phyloP scores from a whole-genome alignment of 1,140 invertebrate species.

The Geopemphigus sp. region DNA sequence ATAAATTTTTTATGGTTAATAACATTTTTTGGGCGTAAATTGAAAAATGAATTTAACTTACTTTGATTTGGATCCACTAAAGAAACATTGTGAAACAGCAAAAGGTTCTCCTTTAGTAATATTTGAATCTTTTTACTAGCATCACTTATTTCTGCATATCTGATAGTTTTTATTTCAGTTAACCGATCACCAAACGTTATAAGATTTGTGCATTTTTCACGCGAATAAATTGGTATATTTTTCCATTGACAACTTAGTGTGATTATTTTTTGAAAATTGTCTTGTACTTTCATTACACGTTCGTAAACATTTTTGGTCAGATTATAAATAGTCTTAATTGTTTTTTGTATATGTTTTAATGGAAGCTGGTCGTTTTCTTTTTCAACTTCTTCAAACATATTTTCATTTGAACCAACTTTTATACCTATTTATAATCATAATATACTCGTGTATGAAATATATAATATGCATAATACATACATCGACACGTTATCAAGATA shows the following conservation, averaged over 20 bases:
- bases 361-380: not conserved
- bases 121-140: slow-evolving; percentile 61
- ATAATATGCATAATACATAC: not conserved
- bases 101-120: slow-evolving; percentile 66
- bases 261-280: slow-evolving; percentile 25
- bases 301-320: slow-evolving; percentile 37
- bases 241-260: slow-evolving; percentile 42
- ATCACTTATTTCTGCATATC: slow-evolving; percentile 62
- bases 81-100: slow-evolving; percentile 61
- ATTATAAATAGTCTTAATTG: slow-evolving; percentile 25
- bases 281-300: slow-evolving; percentile 26
- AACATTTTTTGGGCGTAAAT: not conserved
- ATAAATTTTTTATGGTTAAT: not conserved
- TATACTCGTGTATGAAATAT: not conserved
- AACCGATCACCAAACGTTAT: not conserved
- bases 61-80: slow-evolving; percentile 52
- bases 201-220: slow-evolving; percentile 27
- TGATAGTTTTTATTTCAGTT: slow-evolving; percentile 19
- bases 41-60: slow-evolving; percentile 8
- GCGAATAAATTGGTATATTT: slow-evolving; percentile 7
- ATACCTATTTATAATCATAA: not conserved
- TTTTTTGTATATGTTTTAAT: not conserved
- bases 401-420: not conserved
- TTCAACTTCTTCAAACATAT: not conserved
- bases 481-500: not conserved